Conservation (phyloP, 1,140 invertebrate genomes). For the Popillia japonica region DNA sequence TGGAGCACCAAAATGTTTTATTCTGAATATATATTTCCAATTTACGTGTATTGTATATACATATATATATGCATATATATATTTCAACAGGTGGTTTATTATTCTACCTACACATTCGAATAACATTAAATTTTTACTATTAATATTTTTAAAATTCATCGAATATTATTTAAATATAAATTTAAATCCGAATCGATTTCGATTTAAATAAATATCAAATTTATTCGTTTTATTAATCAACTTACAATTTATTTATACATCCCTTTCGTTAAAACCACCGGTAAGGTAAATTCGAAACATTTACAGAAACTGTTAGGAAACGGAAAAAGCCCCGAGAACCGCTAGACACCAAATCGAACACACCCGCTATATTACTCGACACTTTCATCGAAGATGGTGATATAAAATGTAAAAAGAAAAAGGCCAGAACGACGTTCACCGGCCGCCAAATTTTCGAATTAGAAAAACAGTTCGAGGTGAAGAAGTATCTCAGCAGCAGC, state of each 20-base stretch:
- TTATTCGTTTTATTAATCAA: no score
- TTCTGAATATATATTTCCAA: no score
- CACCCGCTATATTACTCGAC: neutral
- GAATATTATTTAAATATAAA: no score
- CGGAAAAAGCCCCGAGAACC: constrained; percentile 58
- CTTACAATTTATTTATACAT: no score
- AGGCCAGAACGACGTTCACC: constrained; percentile 94
- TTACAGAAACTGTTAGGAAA: constrained; percentile 57
- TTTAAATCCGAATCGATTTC: no score
- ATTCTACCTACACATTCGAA: neutral
- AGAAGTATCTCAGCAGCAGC: constrained; percentile 95
- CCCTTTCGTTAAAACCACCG: no score
- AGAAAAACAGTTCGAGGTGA: constrained; percentile 94
- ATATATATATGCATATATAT: neutral
- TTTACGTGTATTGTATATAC: constrained; percentile 18
- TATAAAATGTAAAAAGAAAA: constrained; percentile 85
- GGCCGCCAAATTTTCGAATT: constrained; percentile 95
- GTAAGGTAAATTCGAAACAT: no score
- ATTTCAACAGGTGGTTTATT: constrained; percentile 19
- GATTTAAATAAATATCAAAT: no score
- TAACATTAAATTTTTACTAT: no score
- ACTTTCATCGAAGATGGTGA: constrained; percentile 66
- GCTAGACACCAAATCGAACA: constrained; percentile 49
- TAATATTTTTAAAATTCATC: no score
- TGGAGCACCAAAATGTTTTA: no score